Conservation (phyloP, 2,113 vertebrate genomes). For the Oryzias melastigma region DNA sequence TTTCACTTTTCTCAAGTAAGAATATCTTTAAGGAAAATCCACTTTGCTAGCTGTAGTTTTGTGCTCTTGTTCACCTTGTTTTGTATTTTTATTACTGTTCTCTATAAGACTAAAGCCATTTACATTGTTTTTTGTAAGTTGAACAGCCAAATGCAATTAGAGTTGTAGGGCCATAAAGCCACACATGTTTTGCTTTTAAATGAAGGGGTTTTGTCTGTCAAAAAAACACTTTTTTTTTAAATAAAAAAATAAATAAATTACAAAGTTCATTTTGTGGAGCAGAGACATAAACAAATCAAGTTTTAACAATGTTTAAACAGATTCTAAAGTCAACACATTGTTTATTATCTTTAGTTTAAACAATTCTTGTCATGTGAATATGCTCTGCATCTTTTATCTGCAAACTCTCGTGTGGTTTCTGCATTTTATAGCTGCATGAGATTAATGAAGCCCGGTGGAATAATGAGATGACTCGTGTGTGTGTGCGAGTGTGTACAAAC, state of each 20-base stretch:
- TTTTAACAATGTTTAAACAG: neutral
- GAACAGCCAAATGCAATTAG: conserved; percentile 11
- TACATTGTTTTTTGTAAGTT: conserved; percentile 10
- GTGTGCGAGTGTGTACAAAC: conserved; percentile 16
- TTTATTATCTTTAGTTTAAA: neutral
- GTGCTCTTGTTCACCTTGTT: neutral
- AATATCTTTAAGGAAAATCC: too few species aligned
- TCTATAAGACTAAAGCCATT: neutral
- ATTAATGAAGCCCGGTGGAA: conserved; percentile 53
- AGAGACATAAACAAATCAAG: neutral
- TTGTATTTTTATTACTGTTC: neutral
- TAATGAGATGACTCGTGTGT: conserved; percentile 61
- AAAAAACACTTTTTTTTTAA: neutral
- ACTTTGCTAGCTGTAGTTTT: neutral
- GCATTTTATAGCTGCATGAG: conserved; percentile 23
- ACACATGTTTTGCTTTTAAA: conserved; percentile 2
- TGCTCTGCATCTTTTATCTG: conserved; percentile 8
- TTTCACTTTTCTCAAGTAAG: too few species aligned
- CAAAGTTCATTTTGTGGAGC: neutral
- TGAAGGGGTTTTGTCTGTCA: too few species aligned
- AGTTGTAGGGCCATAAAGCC: conserved; percentile 3
- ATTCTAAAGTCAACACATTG: neutral
- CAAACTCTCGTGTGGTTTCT: conserved; percentile 4
- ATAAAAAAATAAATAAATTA: neutral
- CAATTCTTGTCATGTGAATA: neutral